These are phyloP conservation scores for Adrianichthys oophorus DNA, from an alignment of 2,797 vertebrate genomes.

Conservation along the genomic window DNA sequence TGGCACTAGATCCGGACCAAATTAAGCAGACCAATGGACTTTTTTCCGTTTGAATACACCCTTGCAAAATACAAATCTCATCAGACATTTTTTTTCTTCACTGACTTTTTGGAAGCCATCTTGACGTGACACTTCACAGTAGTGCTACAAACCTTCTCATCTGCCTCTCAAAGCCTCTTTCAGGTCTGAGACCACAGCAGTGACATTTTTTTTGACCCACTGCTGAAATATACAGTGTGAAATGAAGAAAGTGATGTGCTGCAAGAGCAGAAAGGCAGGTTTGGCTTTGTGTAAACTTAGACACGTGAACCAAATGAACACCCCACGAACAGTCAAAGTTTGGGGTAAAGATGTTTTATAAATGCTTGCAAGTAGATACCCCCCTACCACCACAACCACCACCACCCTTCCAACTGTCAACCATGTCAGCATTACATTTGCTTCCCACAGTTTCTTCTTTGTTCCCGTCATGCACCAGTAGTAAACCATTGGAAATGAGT, in stretches of 20 bases:
- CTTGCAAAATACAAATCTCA: constrained; percentile 14
- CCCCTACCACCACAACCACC: background rate
- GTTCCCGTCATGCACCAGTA: constrained; percentile 53
- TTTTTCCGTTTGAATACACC: background rate
- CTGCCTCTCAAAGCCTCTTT: constrained; percentile 24
- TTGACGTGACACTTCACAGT: constrained; percentile 13
- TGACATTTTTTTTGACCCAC: constrained; percentile 20
- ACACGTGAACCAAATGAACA: constrained; percentile 13
- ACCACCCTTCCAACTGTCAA: constrained; percentile 36
- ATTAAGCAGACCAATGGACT: too few relatives aligned
- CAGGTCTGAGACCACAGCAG: constrained; percentile 23
- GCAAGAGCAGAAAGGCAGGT: constrained; percentile 28
- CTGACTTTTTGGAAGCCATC: background rate
- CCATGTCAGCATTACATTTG: constrained; percentile 49
- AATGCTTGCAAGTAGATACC: constrained; percentile 38
- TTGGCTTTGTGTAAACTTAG: constrained; percentile 27
- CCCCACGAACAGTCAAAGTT: constrained; percentile 29
- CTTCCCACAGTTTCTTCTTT: constrained; percentile 52
- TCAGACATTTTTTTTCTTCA: constrained; percentile 8
- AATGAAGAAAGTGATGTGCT: constrained; percentile 26
- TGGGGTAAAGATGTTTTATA: constrained; percentile 46
- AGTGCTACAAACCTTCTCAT: constrained; percentile 10
- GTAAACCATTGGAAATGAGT: constrained; percentile 51
- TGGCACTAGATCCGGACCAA: too few relatives aligned
- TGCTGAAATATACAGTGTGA: constrained; percentile 15